These are phyloP conservation scores for Drosophila mauritiana DNA, from an alignment of 1,140 invertebrate genomes.

Conservation along the genomic window DNA sequence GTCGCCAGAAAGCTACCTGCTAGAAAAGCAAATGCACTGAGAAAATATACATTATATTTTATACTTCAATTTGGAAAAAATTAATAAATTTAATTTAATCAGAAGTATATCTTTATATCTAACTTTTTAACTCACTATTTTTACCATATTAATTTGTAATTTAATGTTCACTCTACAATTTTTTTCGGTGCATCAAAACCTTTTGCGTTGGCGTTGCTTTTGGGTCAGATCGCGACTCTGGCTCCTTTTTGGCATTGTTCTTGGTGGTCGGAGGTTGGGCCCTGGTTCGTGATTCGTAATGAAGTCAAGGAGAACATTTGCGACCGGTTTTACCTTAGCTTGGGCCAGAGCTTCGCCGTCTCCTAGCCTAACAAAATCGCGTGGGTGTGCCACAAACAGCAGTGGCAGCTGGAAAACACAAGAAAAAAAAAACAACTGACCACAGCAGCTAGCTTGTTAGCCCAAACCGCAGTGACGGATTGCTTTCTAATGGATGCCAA, in stretches of 20 bases:
- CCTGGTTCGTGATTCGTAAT: constrained; percentile 75
- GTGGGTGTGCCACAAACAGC: constrained; percentile 57
- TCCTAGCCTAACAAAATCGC: constrained; percentile 23
- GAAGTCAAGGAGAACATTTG: constrained; percentile 78
- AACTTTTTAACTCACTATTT: background rate
- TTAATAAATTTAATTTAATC: no score
- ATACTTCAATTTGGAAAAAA: no score
- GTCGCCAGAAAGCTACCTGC: constrained; percentile 45
- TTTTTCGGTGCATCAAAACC: background rate
- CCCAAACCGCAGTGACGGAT: constrained; percentile 74
- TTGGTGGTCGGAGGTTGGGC: constrained; percentile 57
- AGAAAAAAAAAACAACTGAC: constrained; percentile 21
- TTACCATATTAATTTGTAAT: background rate
- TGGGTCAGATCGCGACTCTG: constrained; percentile 57
- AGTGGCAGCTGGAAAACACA: constrained; percentile 13
- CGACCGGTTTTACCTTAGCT: constrained; percentile 57
- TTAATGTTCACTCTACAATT: background rate
- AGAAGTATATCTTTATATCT: no score
- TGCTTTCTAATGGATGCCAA: constrained; percentile 77
- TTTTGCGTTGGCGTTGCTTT: constrained; percentile 68
- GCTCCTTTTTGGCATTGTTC: constrained; percentile 79
- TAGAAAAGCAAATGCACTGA: constrained; percentile 10
- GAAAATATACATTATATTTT: background rate
- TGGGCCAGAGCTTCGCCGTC: constrained; percentile 24
- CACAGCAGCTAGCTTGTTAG: constrained; percentile 67